These are phyloP conservation scores for Iguana delicatissima DNA, from an alignment of 2,797 vertebrate genomes.

Conservation along the genomic window DNA sequence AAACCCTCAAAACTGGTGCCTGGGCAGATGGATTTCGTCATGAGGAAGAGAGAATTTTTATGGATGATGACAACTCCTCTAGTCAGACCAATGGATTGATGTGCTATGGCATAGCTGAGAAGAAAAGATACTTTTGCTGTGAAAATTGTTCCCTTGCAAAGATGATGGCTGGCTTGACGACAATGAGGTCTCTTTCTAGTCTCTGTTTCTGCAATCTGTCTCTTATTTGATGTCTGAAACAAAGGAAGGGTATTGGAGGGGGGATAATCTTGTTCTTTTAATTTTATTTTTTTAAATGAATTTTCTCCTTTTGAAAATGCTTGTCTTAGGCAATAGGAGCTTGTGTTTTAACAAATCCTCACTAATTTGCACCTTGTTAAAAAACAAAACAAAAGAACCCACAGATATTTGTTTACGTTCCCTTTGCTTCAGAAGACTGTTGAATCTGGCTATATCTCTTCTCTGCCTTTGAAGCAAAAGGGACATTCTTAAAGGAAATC, in stretches of 20 bases:
- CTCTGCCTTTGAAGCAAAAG: conserved; percentile 17
- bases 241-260: conserved; percentile 55
- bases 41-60: too few relatives aligned
- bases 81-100: too few relatives aligned
- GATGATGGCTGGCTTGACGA: conserved; percentile 58
- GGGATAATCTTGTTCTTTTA: conserved; percentile 11
- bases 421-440: conserved; percentile 66
- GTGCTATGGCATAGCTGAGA: background rate
- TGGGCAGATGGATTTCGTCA: too few relatives aligned
- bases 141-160: conserved; percentile 54
- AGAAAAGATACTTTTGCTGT: conserved; percentile 11
- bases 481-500: conserved; percentile 63
- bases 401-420: conserved; percentile 62
- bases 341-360: conserved; percentile 75
- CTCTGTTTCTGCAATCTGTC: conserved; percentile 68
- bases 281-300: conserved; percentile 63
- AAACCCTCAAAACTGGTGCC: background rate
- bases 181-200: conserved; percentile 56
- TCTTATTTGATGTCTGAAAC: conserved; percentile 73
- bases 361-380: conserved; percentile 74
- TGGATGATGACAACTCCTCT: background rate
- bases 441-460: background rate
- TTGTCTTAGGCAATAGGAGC: conserved; percentile 71
- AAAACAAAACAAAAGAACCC: conserved; percentile 52
- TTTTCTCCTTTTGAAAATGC: conserved; percentile 67